Conservation (phyloP, 2,113 vertebrate species). For the Cephalopterus ornatus region DNA sequence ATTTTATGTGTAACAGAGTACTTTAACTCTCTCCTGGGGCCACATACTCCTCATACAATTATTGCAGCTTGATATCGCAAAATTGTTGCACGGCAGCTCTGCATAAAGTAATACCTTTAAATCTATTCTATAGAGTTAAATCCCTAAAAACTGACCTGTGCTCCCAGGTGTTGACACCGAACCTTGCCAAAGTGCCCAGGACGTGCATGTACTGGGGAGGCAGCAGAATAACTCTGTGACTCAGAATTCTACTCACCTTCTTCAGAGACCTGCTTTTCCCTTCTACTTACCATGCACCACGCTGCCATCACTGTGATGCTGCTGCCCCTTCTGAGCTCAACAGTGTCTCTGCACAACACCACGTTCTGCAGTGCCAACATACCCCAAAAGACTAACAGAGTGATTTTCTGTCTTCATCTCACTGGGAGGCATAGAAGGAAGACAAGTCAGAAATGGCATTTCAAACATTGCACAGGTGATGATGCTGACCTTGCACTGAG, state of each 20-base stretch:
- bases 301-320: not conserved
- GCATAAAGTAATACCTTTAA: not conserved
- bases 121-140: not conserved
- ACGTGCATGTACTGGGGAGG: not conserved
- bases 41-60: not conserved
- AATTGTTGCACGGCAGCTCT: not conserved
- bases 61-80: not conserved
- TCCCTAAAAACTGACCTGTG: not conserved
- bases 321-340: not conserved
- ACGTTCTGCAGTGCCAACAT: not conserved
- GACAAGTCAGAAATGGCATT: not conserved
- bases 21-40: not conserved
- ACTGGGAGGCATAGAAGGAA: not conserved
- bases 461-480: not conserved
- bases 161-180: rapidly evolving
- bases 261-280: not conserved
- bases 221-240: not conserved
- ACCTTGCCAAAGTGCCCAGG: not conserved
- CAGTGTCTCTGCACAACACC: not conserved
- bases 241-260: not conserved
- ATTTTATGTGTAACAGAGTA: not conserved
- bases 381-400: not conserved
- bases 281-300: rapidly evolving
- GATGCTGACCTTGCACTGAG: not conserved
- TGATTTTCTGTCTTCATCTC: not conserved